These are phyloP conservation scores for Ips nitidus DNA, from an alignment of 1,140 invertebrate species.

Conservation along the genomic window DNA sequence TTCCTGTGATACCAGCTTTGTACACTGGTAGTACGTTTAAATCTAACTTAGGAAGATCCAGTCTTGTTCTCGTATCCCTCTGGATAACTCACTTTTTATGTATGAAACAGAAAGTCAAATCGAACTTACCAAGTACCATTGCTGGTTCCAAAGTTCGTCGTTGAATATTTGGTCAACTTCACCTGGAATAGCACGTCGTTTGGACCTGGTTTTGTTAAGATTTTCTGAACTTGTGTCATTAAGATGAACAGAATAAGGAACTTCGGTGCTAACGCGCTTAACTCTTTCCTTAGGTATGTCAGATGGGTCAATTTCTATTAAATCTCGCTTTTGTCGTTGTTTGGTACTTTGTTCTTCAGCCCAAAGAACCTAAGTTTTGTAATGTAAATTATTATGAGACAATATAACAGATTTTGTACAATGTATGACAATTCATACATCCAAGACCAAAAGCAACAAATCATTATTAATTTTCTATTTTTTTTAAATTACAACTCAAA, in stretches of 20 bases:
- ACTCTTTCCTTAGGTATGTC: constrained; percentile 37
- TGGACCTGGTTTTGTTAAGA: constrained; percentile 13
- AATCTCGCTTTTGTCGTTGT: constrained; percentile 64
- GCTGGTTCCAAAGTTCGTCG: constrained; percentile 81
- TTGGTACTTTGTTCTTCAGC: constrained; percentile 68
- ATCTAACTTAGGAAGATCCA: constrained; percentile 66
- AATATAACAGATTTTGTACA: no score
- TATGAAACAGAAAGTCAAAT: no score
- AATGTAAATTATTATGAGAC: no score
- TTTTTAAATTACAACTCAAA: not conserved
- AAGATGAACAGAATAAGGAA: not conserved
- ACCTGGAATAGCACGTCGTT: constrained; percentile 8
- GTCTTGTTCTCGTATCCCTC: constrained; percentile 65
- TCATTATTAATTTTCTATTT: no score
- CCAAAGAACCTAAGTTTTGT: constrained; percentile 63
- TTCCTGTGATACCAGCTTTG: constrained; percentile 75
- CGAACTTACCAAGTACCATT: constrained; percentile 90
- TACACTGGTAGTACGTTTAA: constrained; percentile 80
- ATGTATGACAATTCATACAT: no score
- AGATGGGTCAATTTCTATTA: constrained; percentile 45
- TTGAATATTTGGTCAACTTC: constrained; percentile 61
- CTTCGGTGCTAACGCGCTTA: constrained; percentile 25
- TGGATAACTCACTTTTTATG: constrained; percentile 49
- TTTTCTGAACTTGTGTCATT: not conserved
- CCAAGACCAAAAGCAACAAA: no score